These are phyloP conservation scores for Seira musarum DNA, from an alignment of 2,888 invertebrate genomes.

Conservation along the genomic window DNA sequence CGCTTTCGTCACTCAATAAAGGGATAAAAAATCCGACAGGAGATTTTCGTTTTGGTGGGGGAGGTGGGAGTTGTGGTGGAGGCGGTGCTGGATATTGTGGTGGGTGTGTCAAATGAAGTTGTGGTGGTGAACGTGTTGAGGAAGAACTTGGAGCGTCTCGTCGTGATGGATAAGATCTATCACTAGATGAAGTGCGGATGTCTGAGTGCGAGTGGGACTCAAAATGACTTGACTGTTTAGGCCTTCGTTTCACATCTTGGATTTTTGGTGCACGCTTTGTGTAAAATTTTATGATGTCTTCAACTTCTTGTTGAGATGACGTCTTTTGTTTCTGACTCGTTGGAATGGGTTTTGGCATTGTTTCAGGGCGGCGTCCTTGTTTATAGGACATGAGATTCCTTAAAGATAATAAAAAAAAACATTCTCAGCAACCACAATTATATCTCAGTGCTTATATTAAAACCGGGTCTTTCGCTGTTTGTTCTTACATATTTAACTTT, in stretches of 20 bases:
- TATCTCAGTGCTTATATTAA: no score
- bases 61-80: background rate
- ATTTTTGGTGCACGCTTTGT: background rate
- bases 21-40: background rate
- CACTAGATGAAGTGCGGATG: no score
- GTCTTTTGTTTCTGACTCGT: no score
- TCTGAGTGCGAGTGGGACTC: background rate
- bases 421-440: no score
- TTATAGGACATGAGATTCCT: background rate
- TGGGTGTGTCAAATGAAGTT: background rate
- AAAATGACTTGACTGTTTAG: background rate
- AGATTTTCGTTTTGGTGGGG: background rate
- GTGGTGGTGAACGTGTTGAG: no score
- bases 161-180: no score
- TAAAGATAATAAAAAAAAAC: no score
- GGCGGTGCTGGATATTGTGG: background rate
- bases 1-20: background rate
- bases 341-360: no score
- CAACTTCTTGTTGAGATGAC: background rate
- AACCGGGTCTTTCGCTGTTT: no score
- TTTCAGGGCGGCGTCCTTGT: background rate
- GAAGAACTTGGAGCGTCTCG: no score
- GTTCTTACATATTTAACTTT: constrained; percentile 43
- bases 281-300: background rate
- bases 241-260: background rate